Percentiles rank a stretch among this genome's conserved stretches.
Evolutionary conservation across 2,797 vertebrate genomes (phyloP).

Genomic region (Manis javanica): DNA sequence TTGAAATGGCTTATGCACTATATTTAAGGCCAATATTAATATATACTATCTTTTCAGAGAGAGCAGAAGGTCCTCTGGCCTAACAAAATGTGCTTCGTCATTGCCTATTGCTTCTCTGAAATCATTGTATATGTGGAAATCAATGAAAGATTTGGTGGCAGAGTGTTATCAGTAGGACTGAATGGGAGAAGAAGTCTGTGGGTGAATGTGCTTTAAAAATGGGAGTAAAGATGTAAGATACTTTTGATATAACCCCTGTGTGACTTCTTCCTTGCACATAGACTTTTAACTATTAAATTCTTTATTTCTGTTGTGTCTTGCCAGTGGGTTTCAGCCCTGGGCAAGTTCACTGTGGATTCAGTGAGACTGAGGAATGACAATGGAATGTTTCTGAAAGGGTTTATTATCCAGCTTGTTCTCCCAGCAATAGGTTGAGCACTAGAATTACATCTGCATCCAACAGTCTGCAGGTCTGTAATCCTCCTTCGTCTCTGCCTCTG

Average conservation of each 20-base stretch:
- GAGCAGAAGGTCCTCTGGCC: neutral
- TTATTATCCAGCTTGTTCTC: too few relatives aligned
- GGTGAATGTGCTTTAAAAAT: conserved; percentile 11
- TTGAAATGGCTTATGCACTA: neutral
- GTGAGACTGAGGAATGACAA: too few relatives aligned
- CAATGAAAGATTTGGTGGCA: neutral
- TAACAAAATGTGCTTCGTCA: conserved; percentile 23
- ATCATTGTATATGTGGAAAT: neutral
- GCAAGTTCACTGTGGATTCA: too few relatives aligned
- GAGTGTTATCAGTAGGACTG: neutral
- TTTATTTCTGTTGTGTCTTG: neutral
- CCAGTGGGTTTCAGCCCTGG: too few relatives aligned
- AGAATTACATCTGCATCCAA: too few relatives aligned
- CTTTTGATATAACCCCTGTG: neutral
- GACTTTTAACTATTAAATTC: neutral
- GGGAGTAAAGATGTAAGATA: neutral
- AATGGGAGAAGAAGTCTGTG: neutral
- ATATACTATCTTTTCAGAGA: neutral
- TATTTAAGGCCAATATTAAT: neutral
- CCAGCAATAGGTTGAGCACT: too few relatives aligned
- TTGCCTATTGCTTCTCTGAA: neutral
- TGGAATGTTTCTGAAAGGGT: too few relatives aligned
- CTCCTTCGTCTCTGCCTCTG: too few relatives aligned
- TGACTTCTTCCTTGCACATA: neutral
- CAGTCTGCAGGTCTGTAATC: too few relatives aligned